These are phyloP conservation scores for Pseudorasbora parva DNA, from an alignment of 2,113 vertebrate species.

Conservation along the genomic window DNA sequence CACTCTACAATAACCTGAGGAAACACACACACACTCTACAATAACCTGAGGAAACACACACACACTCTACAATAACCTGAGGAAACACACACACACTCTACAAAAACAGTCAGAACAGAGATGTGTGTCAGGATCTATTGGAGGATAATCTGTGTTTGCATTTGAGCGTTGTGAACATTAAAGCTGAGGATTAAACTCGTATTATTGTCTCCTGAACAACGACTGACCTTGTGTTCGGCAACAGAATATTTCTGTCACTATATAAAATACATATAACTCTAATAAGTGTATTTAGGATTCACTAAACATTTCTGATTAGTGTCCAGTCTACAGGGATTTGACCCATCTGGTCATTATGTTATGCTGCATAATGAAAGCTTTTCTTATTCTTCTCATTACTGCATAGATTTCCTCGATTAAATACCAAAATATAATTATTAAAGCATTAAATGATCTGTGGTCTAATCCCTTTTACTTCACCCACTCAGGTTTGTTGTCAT, in stretches of 20 bases:
- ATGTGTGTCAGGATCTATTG: too few species aligned
- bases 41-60: constrained; percentile 12
- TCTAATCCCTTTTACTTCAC: neutral
- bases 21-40: neutral
- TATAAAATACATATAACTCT: too few species aligned
- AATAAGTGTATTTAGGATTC: too few species aligned
- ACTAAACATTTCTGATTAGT: neutral
- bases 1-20: neutral
- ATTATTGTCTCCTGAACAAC: too few species aligned
- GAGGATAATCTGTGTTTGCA: too few species aligned
- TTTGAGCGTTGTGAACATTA: too few species aligned
- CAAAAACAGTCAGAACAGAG: neutral
- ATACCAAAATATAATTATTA: neutral
- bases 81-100: neutral
- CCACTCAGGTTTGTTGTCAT: neutral
- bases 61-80: neutral
- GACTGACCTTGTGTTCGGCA: too few species aligned
- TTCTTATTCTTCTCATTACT: neutral
- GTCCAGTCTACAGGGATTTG: neutral
- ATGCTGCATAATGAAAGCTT: neutral
- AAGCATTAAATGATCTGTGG: neutral
- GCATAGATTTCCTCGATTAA: neutral
- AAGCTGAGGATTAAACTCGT: too few species aligned
- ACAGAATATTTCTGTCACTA: too few species aligned
- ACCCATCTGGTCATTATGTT: neutral